These are phyloP conservation scores for Ibidorhyncha struthersii DNA, from an alignment of 2,113 vertebrate genomes.

Conservation along the genomic window DNA sequence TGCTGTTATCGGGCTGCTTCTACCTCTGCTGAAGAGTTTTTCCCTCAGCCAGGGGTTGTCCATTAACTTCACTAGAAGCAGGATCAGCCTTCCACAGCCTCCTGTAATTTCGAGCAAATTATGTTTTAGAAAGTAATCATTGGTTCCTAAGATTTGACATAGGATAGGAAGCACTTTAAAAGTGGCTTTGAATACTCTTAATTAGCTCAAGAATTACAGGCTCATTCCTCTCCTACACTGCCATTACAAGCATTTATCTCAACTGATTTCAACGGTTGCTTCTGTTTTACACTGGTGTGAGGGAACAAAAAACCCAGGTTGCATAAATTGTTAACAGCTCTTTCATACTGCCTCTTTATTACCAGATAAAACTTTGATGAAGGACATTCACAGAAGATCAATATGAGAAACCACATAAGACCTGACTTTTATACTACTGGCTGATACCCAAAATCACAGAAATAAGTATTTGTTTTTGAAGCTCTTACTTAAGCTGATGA, in stretches of 20 bases:
- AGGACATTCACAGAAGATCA: conserved; percentile 48
- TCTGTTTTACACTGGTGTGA: not conserved
- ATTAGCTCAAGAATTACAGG: conserved; percentile 32
- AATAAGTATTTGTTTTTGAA: conserved; percentile 28
- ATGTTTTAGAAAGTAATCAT: not conserved
- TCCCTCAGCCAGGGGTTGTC: not conserved
- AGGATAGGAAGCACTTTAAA: not conserved
- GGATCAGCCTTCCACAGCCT: not conserved
- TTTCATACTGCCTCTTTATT: conserved; percentile 41
- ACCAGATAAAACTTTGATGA: conserved; percentile 55
- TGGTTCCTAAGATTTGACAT: not conserved
- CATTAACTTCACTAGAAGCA: not conserved
- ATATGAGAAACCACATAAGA: conserved; percentile 32
- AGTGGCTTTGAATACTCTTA: conserved; percentile 11
- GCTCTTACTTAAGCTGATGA: not conserved
- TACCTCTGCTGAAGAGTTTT: not conserved
- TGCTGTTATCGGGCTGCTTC: not conserved
- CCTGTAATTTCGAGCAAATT: conserved; percentile 1
- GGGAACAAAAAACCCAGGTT: not conserved
- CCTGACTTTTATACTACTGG: not conserved
- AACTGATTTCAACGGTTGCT: not conserved
- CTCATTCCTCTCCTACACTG: not conserved
- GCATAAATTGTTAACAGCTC: conserved; percentile 31
- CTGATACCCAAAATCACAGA: not conserved
- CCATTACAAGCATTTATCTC: not conserved